These are phyloP conservation scores for Clarias batrachus DNA, from an alignment of 2,113 vertebrate genomes.

Conservation along the genomic window DNA sequence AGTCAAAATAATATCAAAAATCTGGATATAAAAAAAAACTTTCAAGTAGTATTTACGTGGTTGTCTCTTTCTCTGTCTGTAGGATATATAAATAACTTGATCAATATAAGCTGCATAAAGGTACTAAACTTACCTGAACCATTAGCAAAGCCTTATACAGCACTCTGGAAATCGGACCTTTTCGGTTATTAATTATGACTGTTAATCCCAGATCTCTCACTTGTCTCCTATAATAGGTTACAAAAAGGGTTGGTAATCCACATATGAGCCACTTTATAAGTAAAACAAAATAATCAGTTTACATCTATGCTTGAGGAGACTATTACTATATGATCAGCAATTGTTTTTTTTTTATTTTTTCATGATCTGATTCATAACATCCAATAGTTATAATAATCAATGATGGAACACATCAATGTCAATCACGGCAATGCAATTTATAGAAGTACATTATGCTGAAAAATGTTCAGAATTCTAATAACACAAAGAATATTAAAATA, in stretches of 20 bases:
- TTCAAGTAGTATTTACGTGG: background rate
- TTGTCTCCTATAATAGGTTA: slow-evolving; percentile 69
- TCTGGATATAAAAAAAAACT: background rate
- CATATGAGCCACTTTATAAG: background rate
- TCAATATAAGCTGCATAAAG: background rate
- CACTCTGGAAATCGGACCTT: slow-evolving; percentile 62
- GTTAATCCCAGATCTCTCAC: slow-evolving; percentile 75
- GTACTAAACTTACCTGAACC: slow-evolving; percentile 74
- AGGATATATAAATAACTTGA: background rate
- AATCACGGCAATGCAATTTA: background rate
- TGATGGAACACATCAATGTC: background rate
- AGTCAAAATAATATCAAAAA: background rate
- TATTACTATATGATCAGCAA: background rate
- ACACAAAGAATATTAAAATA: background rate
- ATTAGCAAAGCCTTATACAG: slow-evolving; percentile 80
- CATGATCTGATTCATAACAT: background rate
- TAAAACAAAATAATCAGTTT: background rate
- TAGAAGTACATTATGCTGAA: background rate
- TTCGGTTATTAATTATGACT: slow-evolving; percentile 83
- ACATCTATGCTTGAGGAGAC: background rate
- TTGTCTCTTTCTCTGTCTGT: background rate
- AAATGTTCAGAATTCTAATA: background rate
- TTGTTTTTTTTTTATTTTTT: background rate
- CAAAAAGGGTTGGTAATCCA: slow-evolving; percentile 6
- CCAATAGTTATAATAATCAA: background rate